These are phyloP conservation scores for Jordanella pulchra DNA, from an alignment of 2,797 vertebrate genomes.

Conservation along the genomic window DNA sequence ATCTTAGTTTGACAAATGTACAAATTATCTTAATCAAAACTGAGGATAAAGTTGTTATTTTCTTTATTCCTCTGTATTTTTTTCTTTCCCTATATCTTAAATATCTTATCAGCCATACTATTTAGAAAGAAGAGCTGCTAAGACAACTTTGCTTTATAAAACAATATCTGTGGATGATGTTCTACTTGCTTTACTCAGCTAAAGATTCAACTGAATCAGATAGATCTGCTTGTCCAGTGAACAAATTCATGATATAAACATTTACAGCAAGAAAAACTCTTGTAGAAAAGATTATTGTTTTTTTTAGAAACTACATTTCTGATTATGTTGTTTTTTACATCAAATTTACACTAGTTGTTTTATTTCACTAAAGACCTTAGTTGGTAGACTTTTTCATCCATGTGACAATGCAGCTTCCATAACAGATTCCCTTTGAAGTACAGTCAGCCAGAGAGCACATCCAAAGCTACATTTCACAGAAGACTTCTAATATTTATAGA, in stretches of 20 bases:
- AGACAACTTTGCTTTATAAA: neutral
- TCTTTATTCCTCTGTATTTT: neutral
- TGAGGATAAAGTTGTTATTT: neutral
- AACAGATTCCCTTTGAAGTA: slow-evolving; percentile 9
- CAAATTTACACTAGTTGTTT: neutral
- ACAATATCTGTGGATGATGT: neutral
- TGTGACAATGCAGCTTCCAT: neutral
- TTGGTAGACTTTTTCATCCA: neutral
- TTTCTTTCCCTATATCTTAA: neutral
- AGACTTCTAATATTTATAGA: slow-evolving; percentile 34
- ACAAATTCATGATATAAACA: neutral
- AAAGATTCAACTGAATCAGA: neutral
- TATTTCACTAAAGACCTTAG: neutral
- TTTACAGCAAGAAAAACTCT: no score
- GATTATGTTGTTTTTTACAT: no score
- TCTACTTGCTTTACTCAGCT: neutral
- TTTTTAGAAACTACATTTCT: no score
- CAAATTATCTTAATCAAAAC: neutral
- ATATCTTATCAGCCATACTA: neutral
- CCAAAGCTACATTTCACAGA: slow-evolving; percentile 12
- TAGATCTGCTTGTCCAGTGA: neutral
- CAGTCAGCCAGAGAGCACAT: slow-evolving; percentile 11
- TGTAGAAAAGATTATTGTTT: no score
- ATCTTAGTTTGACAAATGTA: neutral
- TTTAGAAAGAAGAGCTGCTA: neutral